Percentiles rank a stretch among this genome's conserved stretches.
Conservation (phyloP, 2,888 invertebrate genomes). For the Dusona sp. region DNA sequence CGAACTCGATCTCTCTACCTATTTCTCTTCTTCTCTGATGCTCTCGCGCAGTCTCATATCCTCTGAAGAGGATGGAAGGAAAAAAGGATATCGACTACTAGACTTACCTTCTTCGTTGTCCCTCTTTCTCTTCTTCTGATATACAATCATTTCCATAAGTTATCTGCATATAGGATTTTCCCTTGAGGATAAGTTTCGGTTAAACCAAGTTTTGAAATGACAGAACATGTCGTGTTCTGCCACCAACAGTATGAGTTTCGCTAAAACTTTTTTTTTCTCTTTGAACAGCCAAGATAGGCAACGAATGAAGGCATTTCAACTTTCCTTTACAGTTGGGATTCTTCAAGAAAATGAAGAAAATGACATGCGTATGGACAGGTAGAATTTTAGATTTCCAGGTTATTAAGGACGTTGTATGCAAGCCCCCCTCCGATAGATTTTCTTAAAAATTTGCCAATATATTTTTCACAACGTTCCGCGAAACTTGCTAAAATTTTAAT, state of each 20-base stretch:
- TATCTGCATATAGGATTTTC: slow-evolving; percentile 25
- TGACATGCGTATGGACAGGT: neutral
- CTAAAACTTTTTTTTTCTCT: slow-evolving; percentile 18
- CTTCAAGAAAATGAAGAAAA: slow-evolving; percentile 28
- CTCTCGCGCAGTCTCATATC: neutral
- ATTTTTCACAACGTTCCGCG: too few species aligned
- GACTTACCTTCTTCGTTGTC: slow-evolving; percentile 17
- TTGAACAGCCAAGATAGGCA: neutral
- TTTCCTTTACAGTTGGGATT: slow-evolving; percentile 31
- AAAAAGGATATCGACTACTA: slow-evolving; percentile 47
- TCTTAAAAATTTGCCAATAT: too few species aligned
- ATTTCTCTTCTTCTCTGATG: neutral
- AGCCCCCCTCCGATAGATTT: too few species aligned
- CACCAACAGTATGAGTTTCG: slow-evolving; percentile 30
- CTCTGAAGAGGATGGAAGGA: slow-evolving; percentile 24
- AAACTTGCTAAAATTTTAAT: too few species aligned
- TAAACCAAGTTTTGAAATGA: slow-evolving; percentile 54
- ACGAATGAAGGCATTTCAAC: slow-evolving; percentile 24
- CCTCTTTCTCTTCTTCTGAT: neutral
- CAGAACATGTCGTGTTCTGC: slow-evolving; percentile 49
- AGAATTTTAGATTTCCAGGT: neutral
- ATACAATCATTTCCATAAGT: slow-evolving; percentile 11
- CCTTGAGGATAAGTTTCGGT: slow-evolving; percentile 51
- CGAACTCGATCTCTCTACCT: slow-evolving; percentile 23
- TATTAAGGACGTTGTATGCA: too few species aligned